These are phyloP conservation scores for Thumatha senex DNA, from an alignment of 2,888 invertebrate genomes.

Conservation along the genomic window DNA sequence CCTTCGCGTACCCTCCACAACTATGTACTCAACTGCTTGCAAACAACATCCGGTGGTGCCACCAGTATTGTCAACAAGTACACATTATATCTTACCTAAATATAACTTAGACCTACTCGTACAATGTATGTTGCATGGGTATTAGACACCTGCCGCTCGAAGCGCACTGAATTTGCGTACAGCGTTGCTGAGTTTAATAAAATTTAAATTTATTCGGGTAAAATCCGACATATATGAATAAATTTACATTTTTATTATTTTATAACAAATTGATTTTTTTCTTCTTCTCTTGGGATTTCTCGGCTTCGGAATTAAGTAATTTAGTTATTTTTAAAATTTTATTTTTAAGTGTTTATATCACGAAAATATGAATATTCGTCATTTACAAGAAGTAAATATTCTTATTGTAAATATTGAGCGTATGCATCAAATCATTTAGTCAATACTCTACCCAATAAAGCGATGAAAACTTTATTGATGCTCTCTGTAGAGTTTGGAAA, in stretches of 20 bases:
- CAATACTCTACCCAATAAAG: too few species aligned
- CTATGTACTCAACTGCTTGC: conserved; percentile 41
- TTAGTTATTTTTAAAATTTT: too few species aligned
- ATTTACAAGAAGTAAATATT: too few species aligned
- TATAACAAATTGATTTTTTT: too few species aligned
- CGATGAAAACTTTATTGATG: too few species aligned
- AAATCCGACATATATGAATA: neutral
- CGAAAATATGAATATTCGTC: too few species aligned
- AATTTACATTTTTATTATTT: neutral
- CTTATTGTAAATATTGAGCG: too few species aligned
- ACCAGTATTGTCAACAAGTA: conserved; percentile 8
- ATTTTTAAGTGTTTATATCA: too few species aligned
- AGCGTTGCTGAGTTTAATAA: neutral
- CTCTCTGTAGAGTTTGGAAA: too few species aligned
- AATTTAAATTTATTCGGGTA: neutral
- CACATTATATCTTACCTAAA: conserved; percentile 11
- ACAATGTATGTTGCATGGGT: neutral
- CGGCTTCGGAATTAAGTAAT: too few species aligned
- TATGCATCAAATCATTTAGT: too few species aligned
- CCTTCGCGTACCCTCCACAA: conserved; percentile 68
- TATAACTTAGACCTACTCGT: conserved; percentile 2
- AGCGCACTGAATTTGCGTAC: neutral
- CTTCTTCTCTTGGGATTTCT: too few species aligned
- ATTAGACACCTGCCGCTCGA: neutral
- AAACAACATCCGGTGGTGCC: conserved; percentile 64